phyloP scores from a whole-genome alignment of 1,140 invertebrate genomes.

The Pseudomyrmex concolor region DNA sequence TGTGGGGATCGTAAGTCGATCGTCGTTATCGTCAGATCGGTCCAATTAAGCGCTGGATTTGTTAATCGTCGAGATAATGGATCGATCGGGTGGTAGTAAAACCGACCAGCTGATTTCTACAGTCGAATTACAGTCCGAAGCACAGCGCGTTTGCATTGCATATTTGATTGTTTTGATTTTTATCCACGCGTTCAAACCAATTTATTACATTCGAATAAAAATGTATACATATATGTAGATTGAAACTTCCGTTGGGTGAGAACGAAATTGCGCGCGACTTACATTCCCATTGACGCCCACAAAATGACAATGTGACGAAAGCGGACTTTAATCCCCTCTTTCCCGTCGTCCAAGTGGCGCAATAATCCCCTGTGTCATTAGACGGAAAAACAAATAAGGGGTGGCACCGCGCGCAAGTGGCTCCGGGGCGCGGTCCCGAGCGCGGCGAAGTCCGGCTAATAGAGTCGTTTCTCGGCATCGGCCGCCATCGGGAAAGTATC shows the following conservation, averaged over 20 bases:
- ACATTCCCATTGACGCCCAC: background rate
- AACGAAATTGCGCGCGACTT: background rate
- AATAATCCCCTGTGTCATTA: constrained; percentile 42
- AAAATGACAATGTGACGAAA: background rate
- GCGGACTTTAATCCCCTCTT: background rate
- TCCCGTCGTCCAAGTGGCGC: background rate
- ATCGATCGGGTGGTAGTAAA: constrained; percentile 18
- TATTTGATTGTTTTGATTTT: background rate
- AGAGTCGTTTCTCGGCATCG: constrained; percentile 82
- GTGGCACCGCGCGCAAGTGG: constrained; percentile 51
- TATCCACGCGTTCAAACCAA: background rate
- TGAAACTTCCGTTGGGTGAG: background rate
- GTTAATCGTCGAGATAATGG: constrained; percentile 45
- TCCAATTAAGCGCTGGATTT: constrained; percentile 49
- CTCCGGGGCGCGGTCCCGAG: constrained; percentile 72
- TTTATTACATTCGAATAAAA: background rate
- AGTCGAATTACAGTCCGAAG: background rate
- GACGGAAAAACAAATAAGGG: constrained; percentile 28
- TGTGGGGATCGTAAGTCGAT: constrained; percentile 41
- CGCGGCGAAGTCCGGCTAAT: constrained; percentile 80
- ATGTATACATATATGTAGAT: background rate
- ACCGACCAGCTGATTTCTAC: background rate
- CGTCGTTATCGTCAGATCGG: constrained; percentile 41
- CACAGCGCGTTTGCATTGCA: background rate
- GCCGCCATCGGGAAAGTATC: constrained; percentile 77